Base-by-base conservation (phyloP, 2,888 invertebrate genomes). In the Pristionchus japonicus region DNA sequence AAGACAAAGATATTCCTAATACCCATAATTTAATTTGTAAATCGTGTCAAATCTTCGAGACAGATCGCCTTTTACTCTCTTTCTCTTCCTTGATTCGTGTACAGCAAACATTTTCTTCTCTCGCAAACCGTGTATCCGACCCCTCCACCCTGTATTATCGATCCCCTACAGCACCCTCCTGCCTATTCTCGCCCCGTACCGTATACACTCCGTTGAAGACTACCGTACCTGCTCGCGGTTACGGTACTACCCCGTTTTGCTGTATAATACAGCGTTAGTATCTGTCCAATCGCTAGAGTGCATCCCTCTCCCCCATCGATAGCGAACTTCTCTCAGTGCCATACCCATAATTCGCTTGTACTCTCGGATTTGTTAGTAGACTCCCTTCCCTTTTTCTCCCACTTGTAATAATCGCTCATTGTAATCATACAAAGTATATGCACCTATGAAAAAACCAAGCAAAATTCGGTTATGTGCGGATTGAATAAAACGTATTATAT, bases 381-480 rank as follows among this genome's bases (percentile, higher is more conserved):
- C 15, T n/a, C 34, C 34, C 11, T 67, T n/a, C 57, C 64, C 27
- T 37, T 1, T 77, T 34, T 34, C 77, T n/a, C n/a, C 77, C 77
- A 77, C 77, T 77, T 77, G 77, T 77, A 77, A 77, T 77, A 77
- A 77, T 77, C 77, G 77, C 77, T 77, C 77, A 77, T 27, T 77
- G 70, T 77, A 77, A 43, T 31, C 34, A 83, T 83, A 83, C 82
- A 83, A 83, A 83, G 82, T 83, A 83, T 83, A 83, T 83, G 82
- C 52, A 20, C 82, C 82, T 83, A 83, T 83, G 52, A 49, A 34
- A 74, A 61, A 82, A 49, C 20, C 80, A 80, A 82, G n/a, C 82
- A 82, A 49, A 77, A 47, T 77, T 77, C 77, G 77, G 77, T 83
- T 83, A 83, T 83, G 82, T 52, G 52, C 49, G 52, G 52, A 83